Base-by-base conservation (phyloP, 2,113 vertebrate species). In the Corynorhinus townsendii region DNA sequence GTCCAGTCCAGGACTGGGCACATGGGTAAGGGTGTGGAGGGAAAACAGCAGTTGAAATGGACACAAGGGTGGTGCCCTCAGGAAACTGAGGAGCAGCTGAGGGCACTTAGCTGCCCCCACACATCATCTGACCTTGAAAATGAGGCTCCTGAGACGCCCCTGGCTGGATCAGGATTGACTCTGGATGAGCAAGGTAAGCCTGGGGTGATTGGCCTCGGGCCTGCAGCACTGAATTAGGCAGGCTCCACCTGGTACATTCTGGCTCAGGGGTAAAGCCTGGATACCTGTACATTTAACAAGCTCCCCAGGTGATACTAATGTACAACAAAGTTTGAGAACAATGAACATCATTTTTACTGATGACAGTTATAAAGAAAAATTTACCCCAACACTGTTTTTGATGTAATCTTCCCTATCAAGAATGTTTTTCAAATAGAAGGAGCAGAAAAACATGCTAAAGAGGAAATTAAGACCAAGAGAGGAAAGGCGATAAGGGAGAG, bases 361-460 rank as follows among this genome's bases (percentile, higher is more conserved):
- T 69, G 71, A 81, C 93, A 93, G 86, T 85, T 86, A 75, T 59
- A 94, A 93, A 89, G 89, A 75, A 96, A 95, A 95, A 93, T 96
- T 90, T 77, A 59, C n/a, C 66, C 38, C 40, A 87, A 85, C 30
- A 4, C 20, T 30, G 33, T 84, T 97, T 97, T 71, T 95, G 96
- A 97, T 95, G 87, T 97, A 96, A 93, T 95, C 93, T 95, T 85
- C 52, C 80, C 84, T 93, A 93, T 93, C 95, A 88, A 88, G 77
- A 90, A 94, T 35, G 59, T 92, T 94, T 86, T 93, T 91, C 84
- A 92, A 89, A 62, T 33, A 94, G 89, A 97, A 94, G 9, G 69
- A 91, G 80, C n/a, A 96, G 38, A 94, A 92, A 96, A 84, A 95
- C 84, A 90, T 19, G 24, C 49, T 30, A 86, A 91, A 75, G 82